These are phyloP conservation scores for Phaetusa simplex DNA, from an alignment of 2,113 vertebrate species.

Conservation along the genomic window DNA sequence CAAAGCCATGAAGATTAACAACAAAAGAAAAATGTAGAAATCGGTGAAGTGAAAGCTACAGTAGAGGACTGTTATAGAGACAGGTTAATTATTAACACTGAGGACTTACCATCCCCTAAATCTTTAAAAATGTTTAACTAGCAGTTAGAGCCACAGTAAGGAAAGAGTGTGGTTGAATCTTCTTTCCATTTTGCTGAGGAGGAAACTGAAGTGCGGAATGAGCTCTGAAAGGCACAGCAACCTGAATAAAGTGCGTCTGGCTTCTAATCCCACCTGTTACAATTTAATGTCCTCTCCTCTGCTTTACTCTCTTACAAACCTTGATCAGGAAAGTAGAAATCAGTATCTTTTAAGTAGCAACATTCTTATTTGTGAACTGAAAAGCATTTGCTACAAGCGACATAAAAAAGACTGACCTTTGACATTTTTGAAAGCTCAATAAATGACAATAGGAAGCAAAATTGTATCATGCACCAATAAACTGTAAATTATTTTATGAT, in stretches of 20 bases:
- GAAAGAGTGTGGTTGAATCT: background rate
- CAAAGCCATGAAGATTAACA: background rate
- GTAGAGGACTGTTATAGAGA: background rate
- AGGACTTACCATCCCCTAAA: background rate
- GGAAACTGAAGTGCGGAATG: background rate
- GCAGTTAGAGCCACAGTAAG: background rate
- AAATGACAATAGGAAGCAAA: slow-evolving; percentile 35
- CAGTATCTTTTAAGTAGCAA: background rate
- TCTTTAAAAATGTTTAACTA: slow-evolving; percentile 61
- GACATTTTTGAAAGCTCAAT: slow-evolving; percentile 4
- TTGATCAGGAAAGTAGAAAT: background rate
- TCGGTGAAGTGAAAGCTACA: background rate
- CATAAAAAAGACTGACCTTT: background rate
- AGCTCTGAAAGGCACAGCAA: background rate
- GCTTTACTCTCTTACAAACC: background rate
- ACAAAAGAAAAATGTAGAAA: background rate
- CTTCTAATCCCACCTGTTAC: background rate
- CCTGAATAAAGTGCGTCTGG: background rate
- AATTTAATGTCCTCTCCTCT: background rate
- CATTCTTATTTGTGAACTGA: background rate
- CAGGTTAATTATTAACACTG: slow-evolving; percentile 49
- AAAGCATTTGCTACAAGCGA: background rate
- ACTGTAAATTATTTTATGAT: slow-evolving; percentile 59
- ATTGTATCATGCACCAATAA: slow-evolving; percentile 9
- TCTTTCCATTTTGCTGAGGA: background rate